Evolutionary conservation across 2,888 invertebrate genomes (phyloP), one percentile per base, ranked within the genome.

Genomic region (Spicauda simplicius): DNA sequence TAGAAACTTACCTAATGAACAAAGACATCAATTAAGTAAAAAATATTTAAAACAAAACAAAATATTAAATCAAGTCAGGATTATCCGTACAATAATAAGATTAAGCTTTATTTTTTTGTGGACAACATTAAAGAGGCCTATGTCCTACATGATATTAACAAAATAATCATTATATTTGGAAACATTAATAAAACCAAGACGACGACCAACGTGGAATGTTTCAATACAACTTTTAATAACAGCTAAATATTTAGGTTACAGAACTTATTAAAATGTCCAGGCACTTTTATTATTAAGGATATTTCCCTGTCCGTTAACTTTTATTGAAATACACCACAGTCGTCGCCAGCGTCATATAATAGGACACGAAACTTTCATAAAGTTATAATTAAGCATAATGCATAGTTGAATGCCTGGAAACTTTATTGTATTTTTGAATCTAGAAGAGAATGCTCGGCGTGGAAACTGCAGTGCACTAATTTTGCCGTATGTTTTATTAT

Each of bases 371-470:
- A 61, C 52, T 61, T 61, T 18, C 8, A 10, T 60, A 14, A 52
- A 45, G 50, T 52, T 60, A 18, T 50, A 30, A 33, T 33, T 50
- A 37, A 61, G 52, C 33, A 30, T 25, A 54, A 25, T 20, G 25
- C 52, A 61, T n/a, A n/a, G n/a, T 61, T 53, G 52, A 61, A 53
- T 61, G 52, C 60, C 52, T 14, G n/a, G 33, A 19, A 61, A 61
- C 19, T 53, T 60, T 33, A 60, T 61, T 52, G 14, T 61, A 53
- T 53, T 61, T 37, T 61, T 37, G 45, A 45, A n/a, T 45, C 45
- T n/a, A n/a, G n/a, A 45, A 45, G 11, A 6, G 45, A n/a, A n/a
- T 41, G 7, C 41, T 25, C 25, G 12, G 20, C 16, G 52, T 52
- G 14, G 33, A 14, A 41, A 14, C 12, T 41, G 12, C 10, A 41